Percentiles rank a stretch among this genome's conserved stretches.
phyloP scores from a whole-genome alignment of 2,888 invertebrate genomes.

The Acanthosepion lycidas region DNA sequence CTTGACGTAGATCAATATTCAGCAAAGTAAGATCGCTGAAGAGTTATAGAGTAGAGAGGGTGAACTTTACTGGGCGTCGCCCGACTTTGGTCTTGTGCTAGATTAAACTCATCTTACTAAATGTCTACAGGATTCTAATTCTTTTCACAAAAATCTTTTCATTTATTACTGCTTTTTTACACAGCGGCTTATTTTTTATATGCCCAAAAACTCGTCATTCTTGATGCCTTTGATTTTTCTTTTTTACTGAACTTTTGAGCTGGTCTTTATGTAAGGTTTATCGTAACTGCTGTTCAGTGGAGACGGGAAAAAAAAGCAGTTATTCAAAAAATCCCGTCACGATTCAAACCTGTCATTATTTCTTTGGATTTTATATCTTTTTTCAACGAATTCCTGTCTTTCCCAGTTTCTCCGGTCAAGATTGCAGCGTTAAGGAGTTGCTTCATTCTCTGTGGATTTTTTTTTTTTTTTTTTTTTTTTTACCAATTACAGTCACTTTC shows the following conservation, averaged over 20 bases:
- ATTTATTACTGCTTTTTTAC: background rate
- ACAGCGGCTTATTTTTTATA: background rate
- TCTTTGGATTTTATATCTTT: background rate
- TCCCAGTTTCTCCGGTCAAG: background rate
- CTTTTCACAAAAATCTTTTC: background rate
- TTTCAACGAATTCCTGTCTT: background rate
- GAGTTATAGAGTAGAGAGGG: too few species aligned
- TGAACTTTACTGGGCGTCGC: too few species aligned
- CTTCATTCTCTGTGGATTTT: background rate
- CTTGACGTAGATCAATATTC: too few species aligned
- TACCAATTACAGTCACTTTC: background rate
- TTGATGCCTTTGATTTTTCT: background rate
- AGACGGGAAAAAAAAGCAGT: background rate
- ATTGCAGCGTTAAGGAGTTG: background rate
- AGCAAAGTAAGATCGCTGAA: too few species aligned
- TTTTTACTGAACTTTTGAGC: background rate
- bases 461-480: too few species aligned
- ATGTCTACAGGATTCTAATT: too few species aligned
- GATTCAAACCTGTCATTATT: background rate
- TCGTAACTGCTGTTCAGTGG: background rate
- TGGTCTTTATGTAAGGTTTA: background rate
- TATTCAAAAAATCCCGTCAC: background rate
- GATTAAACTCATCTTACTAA: too few species aligned
- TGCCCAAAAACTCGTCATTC: background rate
- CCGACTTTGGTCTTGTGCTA: too few species aligned